phyloP scores from a whole-genome alignment of 64 coral and sea anemone genomes.

The Anthopleura sola region DNA sequence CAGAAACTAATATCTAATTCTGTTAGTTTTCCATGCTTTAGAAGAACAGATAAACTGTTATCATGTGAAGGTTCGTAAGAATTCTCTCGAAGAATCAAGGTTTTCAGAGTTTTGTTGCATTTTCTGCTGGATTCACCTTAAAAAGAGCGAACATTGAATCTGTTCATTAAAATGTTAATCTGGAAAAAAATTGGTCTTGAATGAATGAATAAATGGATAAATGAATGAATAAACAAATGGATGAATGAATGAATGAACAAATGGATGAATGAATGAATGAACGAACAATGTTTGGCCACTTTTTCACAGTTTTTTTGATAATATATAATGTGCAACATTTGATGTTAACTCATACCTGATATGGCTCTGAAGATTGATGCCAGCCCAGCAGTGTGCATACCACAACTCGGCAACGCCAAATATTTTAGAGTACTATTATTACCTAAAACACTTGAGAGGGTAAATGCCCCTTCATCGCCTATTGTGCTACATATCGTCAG shows the following conservation, averaged over 20 bases:
- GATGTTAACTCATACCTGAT: conserved; percentile 46
- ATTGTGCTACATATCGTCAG: conserved; percentile 32
- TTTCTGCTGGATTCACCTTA: conserved; percentile 32
- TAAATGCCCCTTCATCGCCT: conserved; percentile 33
- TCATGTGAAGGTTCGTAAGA: conserved; percentile 34
- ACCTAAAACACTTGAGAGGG: conserved; percentile 25
- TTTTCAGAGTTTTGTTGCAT: conserved; percentile 40
- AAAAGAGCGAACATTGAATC: neutral
- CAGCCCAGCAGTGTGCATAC: conserved; percentile 42
- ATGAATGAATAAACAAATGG: neutral
- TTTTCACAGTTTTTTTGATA: too few species aligned
- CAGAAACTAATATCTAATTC: conserved; percentile 43
- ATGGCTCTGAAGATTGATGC: conserved; percentile 39
- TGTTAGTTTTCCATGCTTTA: conserved; percentile 30
- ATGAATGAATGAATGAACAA: neutral
- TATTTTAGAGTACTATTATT: conserved; percentile 43
- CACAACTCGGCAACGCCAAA: conserved; percentile 42
- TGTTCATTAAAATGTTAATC: neutral
- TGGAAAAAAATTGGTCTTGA: too few species aligned
- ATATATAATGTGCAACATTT: too few species aligned
- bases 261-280: neutral
- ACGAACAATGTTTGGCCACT: too few species aligned
- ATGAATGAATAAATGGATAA: neutral
- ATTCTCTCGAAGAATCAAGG: conserved; percentile 47
- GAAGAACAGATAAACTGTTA: conserved; percentile 44